Evolutionary conservation across 2,113 vertebrate species (phyloP), one percentile per base, ranked within the genome.

Genomic region (Neogobius melanostomus): DNA sequence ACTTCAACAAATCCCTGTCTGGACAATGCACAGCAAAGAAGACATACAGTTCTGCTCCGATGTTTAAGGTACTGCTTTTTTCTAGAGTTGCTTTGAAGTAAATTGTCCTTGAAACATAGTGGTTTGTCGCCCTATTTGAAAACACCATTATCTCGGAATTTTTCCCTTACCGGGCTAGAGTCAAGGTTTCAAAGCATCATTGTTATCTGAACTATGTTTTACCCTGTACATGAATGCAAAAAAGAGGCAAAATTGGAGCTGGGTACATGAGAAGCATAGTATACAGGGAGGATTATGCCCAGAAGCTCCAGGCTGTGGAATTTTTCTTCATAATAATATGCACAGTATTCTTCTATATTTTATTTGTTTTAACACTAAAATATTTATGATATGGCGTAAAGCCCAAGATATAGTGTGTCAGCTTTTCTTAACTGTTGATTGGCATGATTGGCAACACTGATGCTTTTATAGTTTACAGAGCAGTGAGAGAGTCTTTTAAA

Each of bases 1-100:
- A 80, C 75, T 72, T 59, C 60, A 72, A 75, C 71, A 72, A 52
- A 21, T 60, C 14, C 44, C 54, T 63, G 16, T 66, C 61, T 71
- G 57, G 65, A 72, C 9, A 11, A 14, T 68, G 45, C 12, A 16
- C 64, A 45, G 60, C 69, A 62, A 85, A 76, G 53, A 53, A 50
- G 49, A 66, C 71, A 45, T 51, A 64, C 64, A 54, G 54, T 28
- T 11, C 50, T 57, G 28, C 28, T 7, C 28, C 9, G 2, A 59
- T 42, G 28, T 42, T 15, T 59, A 2, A 59, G 56, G 11, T 21
- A 36, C 5, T 47, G 6, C 10, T 8, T 47, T 47, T 47, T 47
- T 7, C 1, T 47, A 47, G 46, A 47, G 7, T 47, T 47, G 46
- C 10, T 8, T 47, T 8, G 21, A 10, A 6, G 52, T 21, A 8